Evolutionary conservation across 2,888 invertebrate genomes (phyloP).

Genomic region (Chrysomela aeneicollis): DNA sequence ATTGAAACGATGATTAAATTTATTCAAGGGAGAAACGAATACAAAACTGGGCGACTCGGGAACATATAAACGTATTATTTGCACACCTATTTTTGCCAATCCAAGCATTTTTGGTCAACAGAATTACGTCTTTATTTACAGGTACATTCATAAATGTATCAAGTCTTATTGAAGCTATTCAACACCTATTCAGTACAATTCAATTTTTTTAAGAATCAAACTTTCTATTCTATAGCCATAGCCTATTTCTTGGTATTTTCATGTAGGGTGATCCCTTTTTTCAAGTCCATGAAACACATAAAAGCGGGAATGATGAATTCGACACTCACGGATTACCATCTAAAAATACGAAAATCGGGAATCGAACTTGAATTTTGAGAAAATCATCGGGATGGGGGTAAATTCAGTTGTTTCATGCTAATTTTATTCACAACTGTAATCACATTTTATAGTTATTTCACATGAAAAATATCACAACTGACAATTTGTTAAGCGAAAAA

Average conservation of each 20-base stretch:
- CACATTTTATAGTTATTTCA: constrained; percentile 38
- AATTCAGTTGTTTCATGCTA: constrained; percentile 24
- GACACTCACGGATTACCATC: constrained; percentile 33
- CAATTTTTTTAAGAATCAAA: constrained; percentile 35
- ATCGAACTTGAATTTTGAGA: constrained; percentile 2
- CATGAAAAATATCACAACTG: constrained; percentile 37
- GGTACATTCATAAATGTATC: constrained; percentile 38
- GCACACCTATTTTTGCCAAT: not conserved
- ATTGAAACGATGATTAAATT: constrained; percentile 36
- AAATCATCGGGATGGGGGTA: constrained; percentile 5
- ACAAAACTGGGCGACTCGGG: constrained; percentile 21
- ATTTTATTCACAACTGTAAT: constrained; percentile 41
- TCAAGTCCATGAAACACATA: constrained; percentile 30
- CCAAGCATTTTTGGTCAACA: constrained; percentile 20
- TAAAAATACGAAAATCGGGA: constrained; percentile 25
- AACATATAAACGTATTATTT: constrained; percentile 7
- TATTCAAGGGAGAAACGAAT: constrained; percentile 39
- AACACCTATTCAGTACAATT: constrained; percentile 32
- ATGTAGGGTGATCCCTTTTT: constrained; percentile 24
- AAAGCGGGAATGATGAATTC: constrained; percentile 32
- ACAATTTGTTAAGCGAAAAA: constrained; percentile 13
- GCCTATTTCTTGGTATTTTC: constrained; percentile 31
- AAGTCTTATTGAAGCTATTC: constrained; percentile 37
- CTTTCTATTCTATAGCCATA: constrained; percentile 37
- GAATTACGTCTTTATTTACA: constrained; percentile 34